Evolutionary conservation across 2,113 vertebrate genomes (phyloP), one percentile per base, ranked within the genome.

Genomic region (Petromus typicus): DNA sequence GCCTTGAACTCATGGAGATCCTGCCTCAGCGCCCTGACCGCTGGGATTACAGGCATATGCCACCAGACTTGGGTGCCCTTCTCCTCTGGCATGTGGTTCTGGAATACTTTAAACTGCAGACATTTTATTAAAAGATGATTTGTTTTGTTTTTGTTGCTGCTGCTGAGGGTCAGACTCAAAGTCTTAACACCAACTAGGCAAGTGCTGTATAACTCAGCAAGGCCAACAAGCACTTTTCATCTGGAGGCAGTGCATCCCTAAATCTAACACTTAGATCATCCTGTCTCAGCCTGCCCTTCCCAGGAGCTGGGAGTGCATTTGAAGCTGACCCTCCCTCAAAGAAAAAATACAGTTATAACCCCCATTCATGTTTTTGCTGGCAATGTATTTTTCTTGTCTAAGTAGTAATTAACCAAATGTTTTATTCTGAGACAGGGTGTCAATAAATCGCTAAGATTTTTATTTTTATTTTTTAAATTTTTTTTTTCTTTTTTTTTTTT

Each of bases 71-170:
- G 23, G 40, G 11, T 27, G 69, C 40, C 20, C 37, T 71, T 40
- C 37, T 43, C 22, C 11, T n/a, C 37, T 4, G 13, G 61, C 10
- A 12, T 7, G 11, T 22, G 17, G 20, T 7, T 27, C 32, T 76
- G 37, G 18, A 76, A 22, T 90, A 82, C 40, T 96, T 89, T 83
- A 94, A 93, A 81, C 84, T 30, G 59, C 22, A 89, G 61, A 82
- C 18, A 69, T 61, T 17, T 91, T 90, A 88, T 61, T 79, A 61
- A 89, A 89, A 79, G 59, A n/a, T 61, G 30, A n/a, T 56, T 80
- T 25, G 5, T 79, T 32, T 43, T 10, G 14, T 71, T 71, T 40
- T 71, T 43, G 10, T 14, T 57, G 27, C 7, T 32, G 71, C 37
- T 75, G 71, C 71, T 45, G 71, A 13, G 1, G 30, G 32, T 78